A percentile compares a stretch with the other conserved stretches of the same genome.
Evolutionary conservation across 2,888 invertebrate species (phyloP).

Genomic region (Diarsia dahlii): DNA sequence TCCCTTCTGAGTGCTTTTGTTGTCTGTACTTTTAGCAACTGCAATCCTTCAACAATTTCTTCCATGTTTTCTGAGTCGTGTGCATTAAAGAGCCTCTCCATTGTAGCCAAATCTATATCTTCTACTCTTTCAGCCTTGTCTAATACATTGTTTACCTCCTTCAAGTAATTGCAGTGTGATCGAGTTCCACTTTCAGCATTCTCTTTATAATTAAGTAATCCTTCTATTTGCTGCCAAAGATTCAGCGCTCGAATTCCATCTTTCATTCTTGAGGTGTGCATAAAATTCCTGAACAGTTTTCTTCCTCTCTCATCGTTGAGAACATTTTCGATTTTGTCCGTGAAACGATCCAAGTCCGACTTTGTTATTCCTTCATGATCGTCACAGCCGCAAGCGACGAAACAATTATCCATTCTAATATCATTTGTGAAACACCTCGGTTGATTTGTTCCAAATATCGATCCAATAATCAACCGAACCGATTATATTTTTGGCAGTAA

Average conservation of each 20-base stretch:
- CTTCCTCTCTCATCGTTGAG: slow-evolving; percentile 87
- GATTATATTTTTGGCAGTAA: slow-evolving; percentile 40
- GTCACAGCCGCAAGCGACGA: slow-evolving; percentile 87
- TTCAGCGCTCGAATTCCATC: slow-evolving; percentile 82
- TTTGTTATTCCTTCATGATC: slow-evolving; percentile 84
- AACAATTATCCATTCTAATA: slow-evolving; percentile 87
- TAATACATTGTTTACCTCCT: slow-evolving; percentile 80
- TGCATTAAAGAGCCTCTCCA: slow-evolving; percentile 82
- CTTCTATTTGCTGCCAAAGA: slow-evolving; percentile 86
- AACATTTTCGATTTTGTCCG: slow-evolving; percentile 89
- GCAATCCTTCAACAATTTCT: slow-evolving; percentile 80
- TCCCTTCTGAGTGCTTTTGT: slow-evolving; percentile 84
- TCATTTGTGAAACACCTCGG: slow-evolving; percentile 74
- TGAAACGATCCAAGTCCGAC: slow-evolving; percentile 88
- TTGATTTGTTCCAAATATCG: slow-evolving; percentile 76
- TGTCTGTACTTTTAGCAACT: slow-evolving; percentile 81
- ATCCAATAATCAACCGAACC: slow-evolving; percentile 67
- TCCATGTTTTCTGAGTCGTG: slow-evolving; percentile 81
- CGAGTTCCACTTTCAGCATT: slow-evolving; percentile 78
- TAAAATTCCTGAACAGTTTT: slow-evolving; percentile 86
- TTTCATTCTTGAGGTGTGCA: slow-evolving; percentile 84
- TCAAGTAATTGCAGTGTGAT: slow-evolving; percentile 76
- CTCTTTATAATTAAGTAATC: slow-evolving; percentile 79
- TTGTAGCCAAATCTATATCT: slow-evolving; percentile 85
- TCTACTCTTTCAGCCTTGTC: slow-evolving; percentile 85